Conservation (phyloP, 2,888 invertebrate species). For the Melieria crassipennis region DNA sequence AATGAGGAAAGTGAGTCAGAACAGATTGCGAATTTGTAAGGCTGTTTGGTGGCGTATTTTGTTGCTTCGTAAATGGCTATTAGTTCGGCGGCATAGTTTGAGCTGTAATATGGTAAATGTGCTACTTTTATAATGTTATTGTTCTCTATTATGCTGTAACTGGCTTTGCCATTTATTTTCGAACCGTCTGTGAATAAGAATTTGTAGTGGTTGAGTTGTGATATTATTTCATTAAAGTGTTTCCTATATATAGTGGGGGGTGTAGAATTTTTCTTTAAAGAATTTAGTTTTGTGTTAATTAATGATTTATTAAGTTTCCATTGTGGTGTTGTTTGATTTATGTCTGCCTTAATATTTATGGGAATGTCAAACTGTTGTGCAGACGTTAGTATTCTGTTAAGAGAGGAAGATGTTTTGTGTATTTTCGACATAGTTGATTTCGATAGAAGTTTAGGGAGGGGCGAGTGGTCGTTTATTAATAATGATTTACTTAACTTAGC, state of each 20-base stretch:
- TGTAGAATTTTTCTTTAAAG: background rate
- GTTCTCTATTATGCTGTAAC: background rate
- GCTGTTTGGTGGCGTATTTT: background rate
- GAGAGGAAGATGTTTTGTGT: background rate
- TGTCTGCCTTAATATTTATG: too few species aligned
- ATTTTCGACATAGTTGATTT: background rate
- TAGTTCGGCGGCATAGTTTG: background rate
- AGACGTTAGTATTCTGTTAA: background rate
- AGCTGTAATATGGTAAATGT: slow-evolving; percentile 1
- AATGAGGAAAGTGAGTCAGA: background rate
- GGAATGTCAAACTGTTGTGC: slow-evolving; percentile 1
- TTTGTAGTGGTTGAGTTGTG: slow-evolving; percentile 2
- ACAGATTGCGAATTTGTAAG: background rate
- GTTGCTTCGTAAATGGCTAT: background rate
- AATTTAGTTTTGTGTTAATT: background rate
- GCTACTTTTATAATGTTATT: background rate
- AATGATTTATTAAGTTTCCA: background rate
- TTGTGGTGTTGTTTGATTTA: background rate
- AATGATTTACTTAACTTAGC: background rate
- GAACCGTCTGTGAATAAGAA: slow-evolving; percentile 4
- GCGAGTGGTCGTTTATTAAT: background rate
- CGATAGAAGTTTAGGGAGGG: background rate
- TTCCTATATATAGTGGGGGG: background rate
- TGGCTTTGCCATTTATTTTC: background rate
- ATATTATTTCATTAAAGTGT: background rate